Percentiles rank a stretch among this genome's conserved stretches.
phyloP scores from a whole-genome alignment of 2,888 invertebrate species.

The Nomada lathburiana region DNA sequence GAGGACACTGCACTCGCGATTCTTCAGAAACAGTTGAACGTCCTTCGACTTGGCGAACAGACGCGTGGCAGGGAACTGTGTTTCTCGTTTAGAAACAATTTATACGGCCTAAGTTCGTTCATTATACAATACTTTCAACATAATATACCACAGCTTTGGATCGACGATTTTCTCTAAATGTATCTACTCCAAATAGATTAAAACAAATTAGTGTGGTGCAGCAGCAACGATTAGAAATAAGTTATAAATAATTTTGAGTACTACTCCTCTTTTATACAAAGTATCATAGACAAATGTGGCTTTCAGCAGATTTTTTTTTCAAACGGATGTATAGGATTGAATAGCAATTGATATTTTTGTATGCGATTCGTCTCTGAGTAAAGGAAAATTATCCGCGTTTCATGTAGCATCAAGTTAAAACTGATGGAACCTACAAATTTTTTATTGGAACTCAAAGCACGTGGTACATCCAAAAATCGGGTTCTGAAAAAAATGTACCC shows the following conservation, averaged over 20 bases:
- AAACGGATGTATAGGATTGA: not conserved
- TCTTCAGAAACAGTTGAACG: slow-evolving; percentile 46
- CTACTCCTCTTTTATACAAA: too few relatives aligned
- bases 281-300: too few relatives aligned
- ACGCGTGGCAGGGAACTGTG: slow-evolving; percentile 35
- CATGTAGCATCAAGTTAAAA: not conserved
- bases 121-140: not conserved
- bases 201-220: too few relatives aligned
- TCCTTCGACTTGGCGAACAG: slow-evolving; percentile 45
- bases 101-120: not conserved
- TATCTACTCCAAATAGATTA: too few relatives aligned
- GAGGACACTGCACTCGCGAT: slow-evolving; percentile 30
- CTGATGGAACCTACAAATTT: not conserved
- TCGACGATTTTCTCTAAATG: not conserved
- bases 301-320: too few relatives aligned
- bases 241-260: too few relatives aligned
- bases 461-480: not conserved
- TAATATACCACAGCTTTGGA: not conserved
- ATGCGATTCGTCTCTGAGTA: not conserved
- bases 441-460: not conserved
- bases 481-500: not conserved
- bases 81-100: slow-evolving; percentile 6
- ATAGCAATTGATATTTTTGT: not conserved
- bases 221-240: too few relatives aligned
- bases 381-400: not conserved